Base-by-base conservation (phyloP, 2,113 vertebrate genomes). In the Periophthalmodon schlosseri region DNA sequence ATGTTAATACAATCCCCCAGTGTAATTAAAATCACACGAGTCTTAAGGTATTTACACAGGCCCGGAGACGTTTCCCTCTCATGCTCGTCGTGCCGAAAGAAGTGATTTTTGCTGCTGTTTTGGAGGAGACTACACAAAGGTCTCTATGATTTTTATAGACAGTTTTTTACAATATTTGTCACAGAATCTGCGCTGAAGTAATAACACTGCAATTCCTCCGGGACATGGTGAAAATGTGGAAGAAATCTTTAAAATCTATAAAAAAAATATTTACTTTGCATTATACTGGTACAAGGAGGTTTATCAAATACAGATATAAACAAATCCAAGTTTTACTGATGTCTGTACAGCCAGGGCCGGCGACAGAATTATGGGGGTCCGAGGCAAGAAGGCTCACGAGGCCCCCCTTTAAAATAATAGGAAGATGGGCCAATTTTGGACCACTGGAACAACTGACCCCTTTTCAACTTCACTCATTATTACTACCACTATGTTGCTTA, bases 11-110 rank as follows among this genome's bases (percentile, higher is more conserved):
- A 70, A 76, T 78, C 54, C 76, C 76, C 36, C 81, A 71, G 84
- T 88, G 77, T 75, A 87, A 89, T 88, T 91, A 84, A 52, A 82
- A 73, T 68, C 64, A 76, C 68, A 73, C 67, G 75, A 47, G 21
- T 77, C 34, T 57, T 70, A 70, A 65, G 73, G 80, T 86, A 78
- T 86, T 83, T 73, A 77, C 80, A 79, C 49, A 74, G 68, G 74
- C 47, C 74, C 52, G 49, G 70, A 65, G 80, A 87, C 46, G 75
- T 84, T 77, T 78, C 72, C 80, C 78, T 80, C 14, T 86, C 66
- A 73, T 73, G 23, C 23, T 23, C 65, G 14, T 86, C 65, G 68
- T 66, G 68, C 21, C 67, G 58, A 86, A 76, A 77, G 21, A 18
- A 73, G 75, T 75, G 52, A 77, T 84, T 85, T 74, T 81, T 74